A percentile compares a stretch with the other conserved stretches of the same genome.
These are phyloP conservation scores for Ophioninae sp. DNA, from an alignment of 2,888 invertebrate species.

Conservation along the genomic window DNA sequence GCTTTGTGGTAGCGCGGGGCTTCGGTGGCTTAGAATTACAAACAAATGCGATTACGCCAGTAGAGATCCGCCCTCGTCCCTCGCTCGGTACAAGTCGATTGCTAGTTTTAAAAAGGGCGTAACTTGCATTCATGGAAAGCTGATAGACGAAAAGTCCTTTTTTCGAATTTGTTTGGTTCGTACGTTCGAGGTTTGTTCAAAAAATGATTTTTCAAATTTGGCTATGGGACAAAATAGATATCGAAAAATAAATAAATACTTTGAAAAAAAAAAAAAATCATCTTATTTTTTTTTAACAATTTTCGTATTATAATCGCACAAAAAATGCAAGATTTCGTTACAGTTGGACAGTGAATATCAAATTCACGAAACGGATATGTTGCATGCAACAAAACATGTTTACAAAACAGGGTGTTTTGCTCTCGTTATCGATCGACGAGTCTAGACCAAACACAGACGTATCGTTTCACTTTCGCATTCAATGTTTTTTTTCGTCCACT, in stretches of 20 bases:
- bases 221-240: too few relatives aligned
- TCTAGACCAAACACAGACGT: background rate
- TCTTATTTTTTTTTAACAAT: too few relatives aligned
- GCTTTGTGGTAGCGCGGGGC: conserved; percentile 64
- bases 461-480: background rate
- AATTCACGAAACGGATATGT: background rate
- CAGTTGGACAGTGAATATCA: background rate
- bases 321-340: background rate
- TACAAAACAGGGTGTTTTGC: background rate
- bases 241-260: too few relatives aligned
- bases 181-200: too few relatives aligned
- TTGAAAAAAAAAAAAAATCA: too few relatives aligned
- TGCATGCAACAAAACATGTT: background rate
- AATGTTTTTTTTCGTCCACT: background rate
- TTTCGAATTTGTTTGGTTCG: background rate
- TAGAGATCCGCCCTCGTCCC: conserved; percentile 54
- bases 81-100: conserved; percentile 29
- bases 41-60: conserved; percentile 76
- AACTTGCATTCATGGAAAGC: conserved; percentile 4
- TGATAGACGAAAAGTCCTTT: background rate
- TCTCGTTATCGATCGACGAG: conserved; percentile 1
- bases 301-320: background rate
- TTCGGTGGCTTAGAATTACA: conserved; percentile 77
- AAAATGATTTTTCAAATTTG: too few relatives aligned
- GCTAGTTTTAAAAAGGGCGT: background rate